phyloP scores from a whole-genome alignment of 2,113 vertebrate genomes.

The Semicossyphus pulcher region DNA sequence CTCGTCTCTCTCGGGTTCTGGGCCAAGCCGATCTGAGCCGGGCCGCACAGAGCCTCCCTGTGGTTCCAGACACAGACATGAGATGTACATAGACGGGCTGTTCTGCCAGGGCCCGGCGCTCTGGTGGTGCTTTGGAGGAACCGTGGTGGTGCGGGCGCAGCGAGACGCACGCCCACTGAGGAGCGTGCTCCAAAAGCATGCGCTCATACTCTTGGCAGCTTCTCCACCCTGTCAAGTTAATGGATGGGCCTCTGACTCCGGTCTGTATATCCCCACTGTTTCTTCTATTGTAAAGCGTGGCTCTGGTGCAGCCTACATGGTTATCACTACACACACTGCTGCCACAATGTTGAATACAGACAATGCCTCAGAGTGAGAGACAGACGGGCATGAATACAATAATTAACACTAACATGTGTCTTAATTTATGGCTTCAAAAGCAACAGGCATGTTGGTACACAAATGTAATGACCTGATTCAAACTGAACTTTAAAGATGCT shows the following conservation, averaged over 20 bases:
- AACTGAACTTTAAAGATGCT: conserved; percentile 9
- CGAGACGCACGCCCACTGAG: conserved; percentile 68
- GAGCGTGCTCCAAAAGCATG: conserved; percentile 75
- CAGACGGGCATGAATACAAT: conserved; percentile 35
- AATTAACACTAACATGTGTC: conserved; percentile 42
- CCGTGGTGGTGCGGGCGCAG: conserved; percentile 60
- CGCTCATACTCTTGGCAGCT: conserved; percentile 80
- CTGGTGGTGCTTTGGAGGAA: conserved; percentile 55
- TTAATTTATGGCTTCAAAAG: conserved; percentile 16
- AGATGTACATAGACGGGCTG: conserved; percentile 59
- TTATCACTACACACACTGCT: conserved; percentile 68
- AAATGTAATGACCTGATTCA: conserved; percentile 1
- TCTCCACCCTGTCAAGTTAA: conserved; percentile 79
- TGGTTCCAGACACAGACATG: conserved; percentile 56
- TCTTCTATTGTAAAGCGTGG: conserved; percentile 74
- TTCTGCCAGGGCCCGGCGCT: conserved; percentile 60
- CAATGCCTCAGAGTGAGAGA: conserved; percentile 37
- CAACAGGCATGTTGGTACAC: no score
- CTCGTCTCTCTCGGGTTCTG: conserved; percentile 48
- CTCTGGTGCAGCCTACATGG: conserved; percentile 65
- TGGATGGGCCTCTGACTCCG: conserved; percentile 79
- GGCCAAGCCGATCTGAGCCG: conserved; percentile 56
- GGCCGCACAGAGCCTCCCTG: conserved; percentile 49
- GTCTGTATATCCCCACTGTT: conserved; percentile 77
- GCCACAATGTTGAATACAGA: conserved; percentile 59